Evolutionary conservation across 2,888 invertebrate genomes (phyloP), one percentile per base, ranked within the genome.

Genomic region (Cosmopolites sordidus): DNA sequence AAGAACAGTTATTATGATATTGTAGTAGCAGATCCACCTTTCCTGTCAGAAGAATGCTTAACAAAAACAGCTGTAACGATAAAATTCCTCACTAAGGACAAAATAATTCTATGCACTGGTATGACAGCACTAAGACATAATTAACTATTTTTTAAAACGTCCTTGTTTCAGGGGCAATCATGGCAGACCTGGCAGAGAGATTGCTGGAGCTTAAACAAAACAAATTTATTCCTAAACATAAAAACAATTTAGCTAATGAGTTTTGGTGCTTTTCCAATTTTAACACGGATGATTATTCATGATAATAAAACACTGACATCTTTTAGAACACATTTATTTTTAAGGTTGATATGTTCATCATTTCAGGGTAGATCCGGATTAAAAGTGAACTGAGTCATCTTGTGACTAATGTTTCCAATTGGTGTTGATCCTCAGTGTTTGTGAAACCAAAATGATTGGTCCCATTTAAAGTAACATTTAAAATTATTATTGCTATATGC

Each of bases 21-120:
- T 16, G 87, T 97, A 1, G 78, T 98, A 48, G 92, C 89, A 0
- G 97, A 98, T 76, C 97, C 98, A 1, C 98, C 98, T 0, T 97
- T 96, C 74, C 77, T 98, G 1, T 89, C 94, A 0, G 87, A 92
- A 62, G 96, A 96, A 70, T 97, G 97, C 73, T 78, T 96, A 43
- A 79, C 82, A 1, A 94, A 95, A 76, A 87, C 87, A 0, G 81
- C 90, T 0, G 75, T 83, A 52, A 92, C 92, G 0, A 82, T 95
- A 1, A 84, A 83, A 61, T 81, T 83, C 62, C 71, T 97, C 0
- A 60, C 70, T 14, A 89, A 86, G 69, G 79, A 81, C 8, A 87
- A 87, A 69, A 82, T 95, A 18, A 81, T 95, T 1, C 76, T 97
- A 5, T 96, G 95, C 67, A 95, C 96, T 43, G 95, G 92, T 81